Percentiles rank a stretch among this genome's conserved stretches.
Evolutionary conservation across 2,113 vertebrate genomes (phyloP).

Genomic region (Sciurus niger): DNA sequence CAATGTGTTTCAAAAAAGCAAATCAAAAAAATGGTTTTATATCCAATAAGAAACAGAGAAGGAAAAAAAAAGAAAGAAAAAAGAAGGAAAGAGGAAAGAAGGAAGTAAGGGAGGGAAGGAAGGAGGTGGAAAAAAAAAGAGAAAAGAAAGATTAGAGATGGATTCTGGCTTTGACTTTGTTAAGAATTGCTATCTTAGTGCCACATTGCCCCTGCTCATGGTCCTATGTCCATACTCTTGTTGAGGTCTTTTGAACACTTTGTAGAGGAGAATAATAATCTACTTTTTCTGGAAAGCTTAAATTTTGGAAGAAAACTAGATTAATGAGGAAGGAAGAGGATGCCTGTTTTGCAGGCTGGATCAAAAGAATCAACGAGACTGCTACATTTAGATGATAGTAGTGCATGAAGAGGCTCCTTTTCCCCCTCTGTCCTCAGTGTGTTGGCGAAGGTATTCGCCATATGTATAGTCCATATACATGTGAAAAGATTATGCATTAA

Average conservation of each 20-base stretch:
- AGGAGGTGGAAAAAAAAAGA: fast-evolving
- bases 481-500: not conserved
- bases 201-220: not conserved
- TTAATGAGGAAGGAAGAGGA: not conserved
- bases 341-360: not conserved
- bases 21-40: not conserved
- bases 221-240: not conserved
- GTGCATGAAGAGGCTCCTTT: not conserved
- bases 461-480: not conserved
- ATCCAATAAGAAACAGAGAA: not conserved
- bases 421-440: not conserved
- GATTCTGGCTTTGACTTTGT: not conserved
- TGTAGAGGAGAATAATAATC: not conserved
- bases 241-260: not conserved
- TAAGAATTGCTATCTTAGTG: not conserved
- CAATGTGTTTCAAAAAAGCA: not conserved
- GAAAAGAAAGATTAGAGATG: not conserved
- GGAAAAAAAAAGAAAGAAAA: not conserved
- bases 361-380: not conserved
- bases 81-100: fast-evolving
- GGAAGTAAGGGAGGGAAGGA: too few species aligned
- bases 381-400: not conserved
- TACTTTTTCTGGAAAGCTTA: not conserved
- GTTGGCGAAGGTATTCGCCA: not conserved
- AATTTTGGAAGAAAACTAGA: constrained; percentile 41